Percentiles rank a stretch among this genome's conserved stretches.
Evolutionary conservation across 2,888 invertebrate genomes (phyloP).

Genomic region (Drosophila subsilvestris): DNA sequence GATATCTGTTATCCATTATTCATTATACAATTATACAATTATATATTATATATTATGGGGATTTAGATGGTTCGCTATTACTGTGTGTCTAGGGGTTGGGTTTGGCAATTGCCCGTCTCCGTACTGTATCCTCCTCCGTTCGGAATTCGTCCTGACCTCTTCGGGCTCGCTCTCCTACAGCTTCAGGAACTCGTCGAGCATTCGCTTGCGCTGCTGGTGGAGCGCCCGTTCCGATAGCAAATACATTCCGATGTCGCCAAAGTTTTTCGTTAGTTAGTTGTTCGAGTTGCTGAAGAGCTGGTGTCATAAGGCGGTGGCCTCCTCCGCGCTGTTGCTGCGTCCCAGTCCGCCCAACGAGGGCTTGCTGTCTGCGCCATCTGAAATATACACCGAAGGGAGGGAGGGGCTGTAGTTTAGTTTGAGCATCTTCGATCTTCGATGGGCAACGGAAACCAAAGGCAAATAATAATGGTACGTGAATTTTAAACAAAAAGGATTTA

Average conservation of each 20-base stretch:
- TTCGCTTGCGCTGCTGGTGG: conserved; percentile 73
- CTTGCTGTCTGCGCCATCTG: conserved; percentile 73
- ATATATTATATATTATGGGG: conserved; percentile 3
- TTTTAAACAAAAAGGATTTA: conserved; percentile 69
- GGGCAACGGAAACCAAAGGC: conserved; percentile 15
- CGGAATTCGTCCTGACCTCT: neutral
- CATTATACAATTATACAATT: conserved; percentile 32
- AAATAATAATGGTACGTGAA: conserved; percentile 27
- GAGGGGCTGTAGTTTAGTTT: neutral
- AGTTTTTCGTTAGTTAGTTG: conserved; percentile 82
- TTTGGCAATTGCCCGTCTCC: neutral
- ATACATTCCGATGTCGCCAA: conserved; percentile 77
- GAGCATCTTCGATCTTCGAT: neutral
- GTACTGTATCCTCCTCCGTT: conserved; percentile 4
- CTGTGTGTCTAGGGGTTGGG: neutral
- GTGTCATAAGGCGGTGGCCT: conserved; percentile 84
- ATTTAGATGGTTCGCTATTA: neutral
- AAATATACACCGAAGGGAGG: conserved; percentile 43
- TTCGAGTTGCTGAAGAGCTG: conserved; percentile 82
- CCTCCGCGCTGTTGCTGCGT: conserved; percentile 77
- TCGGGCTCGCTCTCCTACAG: conserved; percentile 43
- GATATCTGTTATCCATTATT: conserved; percentile 63
- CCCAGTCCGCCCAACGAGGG: conserved; percentile 57
- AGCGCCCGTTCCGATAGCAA: conserved; percentile 70
- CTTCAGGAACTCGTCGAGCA: conserved; percentile 76